A percentile compares a stretch with the other conserved stretches of the same genome.
phyloP scores from a whole-genome alignment of 2,888 invertebrate species.

The Carpatolechia fugitivella region DNA sequence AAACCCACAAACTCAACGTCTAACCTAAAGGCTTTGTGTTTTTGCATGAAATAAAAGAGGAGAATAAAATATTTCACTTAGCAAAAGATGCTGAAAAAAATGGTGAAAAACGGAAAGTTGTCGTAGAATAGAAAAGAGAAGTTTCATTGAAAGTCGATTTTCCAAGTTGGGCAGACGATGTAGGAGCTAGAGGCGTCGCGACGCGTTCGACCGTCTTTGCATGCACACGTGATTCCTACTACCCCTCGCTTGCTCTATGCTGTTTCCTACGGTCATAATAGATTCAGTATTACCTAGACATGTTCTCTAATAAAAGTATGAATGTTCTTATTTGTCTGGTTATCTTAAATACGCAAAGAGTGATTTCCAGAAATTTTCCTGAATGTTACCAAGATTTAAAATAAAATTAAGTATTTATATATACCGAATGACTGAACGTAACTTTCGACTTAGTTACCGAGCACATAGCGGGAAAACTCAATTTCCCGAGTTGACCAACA shows the following conservation, averaged over 20 bases:
- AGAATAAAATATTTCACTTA: slow-evolving; percentile 10
- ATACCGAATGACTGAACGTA: neutral
- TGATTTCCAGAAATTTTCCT: no score
- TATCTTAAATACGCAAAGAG: no score
- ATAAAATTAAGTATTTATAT: neutral
- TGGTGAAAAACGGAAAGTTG: slow-evolving; percentile 45
- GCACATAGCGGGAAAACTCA: neutral
- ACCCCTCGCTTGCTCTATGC: neutral
- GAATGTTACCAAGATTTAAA: neutral
- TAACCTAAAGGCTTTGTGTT: slow-evolving; percentile 6
- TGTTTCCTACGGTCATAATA: no score
- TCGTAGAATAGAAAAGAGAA: slow-evolving; percentile 44
- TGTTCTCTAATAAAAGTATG: neutral
- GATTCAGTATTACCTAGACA: neutral
- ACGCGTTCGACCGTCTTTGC: slow-evolving; percentile 17
- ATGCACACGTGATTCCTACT: slow-evolving; percentile 15
- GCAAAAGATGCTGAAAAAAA: slow-evolving; percentile 7
- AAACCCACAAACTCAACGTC: slow-evolving; percentile 2
- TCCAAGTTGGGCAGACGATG: slow-evolving; percentile 45
- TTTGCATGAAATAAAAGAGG: neutral
- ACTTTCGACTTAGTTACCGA: neutral
- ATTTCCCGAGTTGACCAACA: neutral
- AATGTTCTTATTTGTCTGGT: no score
- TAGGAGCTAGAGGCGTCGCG: slow-evolving; percentile 9
- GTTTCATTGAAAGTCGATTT: slow-evolving; percentile 71